These are phyloP conservation scores for Marasmarcha lunaedactyla DNA, from an alignment of 2,888 invertebrate species.

Conservation along the genomic window DNA sequence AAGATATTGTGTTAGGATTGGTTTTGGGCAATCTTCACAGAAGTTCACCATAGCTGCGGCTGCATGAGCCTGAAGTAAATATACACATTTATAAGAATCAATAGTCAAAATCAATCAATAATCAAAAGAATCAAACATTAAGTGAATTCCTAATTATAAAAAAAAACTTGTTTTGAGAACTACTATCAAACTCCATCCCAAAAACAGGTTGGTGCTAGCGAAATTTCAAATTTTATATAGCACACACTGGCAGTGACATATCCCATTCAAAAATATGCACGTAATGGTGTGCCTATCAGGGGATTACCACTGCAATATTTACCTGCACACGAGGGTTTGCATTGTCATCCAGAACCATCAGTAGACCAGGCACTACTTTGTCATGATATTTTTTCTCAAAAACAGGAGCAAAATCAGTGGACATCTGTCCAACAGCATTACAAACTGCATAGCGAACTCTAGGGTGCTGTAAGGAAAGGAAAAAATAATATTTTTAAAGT, in stretches of 20 bases:
- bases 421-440: conserved; percentile 99
- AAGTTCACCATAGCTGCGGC: conserved; percentile 99
- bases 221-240: conserved; percentile 50
- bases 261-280: conserved; percentile 37
- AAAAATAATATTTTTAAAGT: conserved; percentile 2
- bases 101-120: not conserved
- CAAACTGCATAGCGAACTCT: conserved; percentile 97
- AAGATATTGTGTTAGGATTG: conserved; percentile 90
- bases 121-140: not conserved
- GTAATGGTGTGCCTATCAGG: conserved; percentile 19
- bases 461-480: conserved; percentile 74
- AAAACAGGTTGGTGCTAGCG: conserved; percentile 54
- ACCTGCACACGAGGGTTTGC: conserved; percentile 94
- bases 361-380: conserved; percentile 91
- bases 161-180: conserved; percentile 55
- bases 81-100: not conserved
- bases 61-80: conserved; percentile 73
- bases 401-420: conserved; percentile 96
- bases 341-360: conserved; percentile 90
- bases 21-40: conserved; percentile 98
- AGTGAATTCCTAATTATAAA: not conserved
- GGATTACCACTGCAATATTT: not conserved
- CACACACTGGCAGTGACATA: conserved; percentile 55
- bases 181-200: conserved; percentile 66
- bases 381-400: conserved; percentile 99